Evolutionary conservation across 2,797 vertebrate species (phyloP), one percentile per base, ranked within the genome.

Genomic region (Pipistrellus pipistrellus): DNA sequence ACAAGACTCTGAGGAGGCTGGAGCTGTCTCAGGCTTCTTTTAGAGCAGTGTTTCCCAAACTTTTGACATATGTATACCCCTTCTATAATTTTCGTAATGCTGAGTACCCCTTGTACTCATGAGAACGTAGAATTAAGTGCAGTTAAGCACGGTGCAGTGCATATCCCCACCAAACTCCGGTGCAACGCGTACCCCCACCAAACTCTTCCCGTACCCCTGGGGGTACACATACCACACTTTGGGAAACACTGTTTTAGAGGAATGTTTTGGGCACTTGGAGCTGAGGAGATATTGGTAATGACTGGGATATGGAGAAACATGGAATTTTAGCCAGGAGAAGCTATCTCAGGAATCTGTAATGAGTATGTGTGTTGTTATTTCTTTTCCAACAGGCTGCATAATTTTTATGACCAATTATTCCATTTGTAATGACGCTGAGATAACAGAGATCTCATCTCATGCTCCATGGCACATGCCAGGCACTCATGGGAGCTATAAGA

Each of bases 401-500:
- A 97, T 97, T 96, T 97, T 97, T 97, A 97, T 53, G 94, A 92
- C 97, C 96, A 97, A 97, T 97, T 97, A 97, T 95, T 97, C 93
- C 93, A 97, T 97, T 97, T 97, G 97, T 97, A 97, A 97, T 41
- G 92, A 96, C 10, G 62, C 80, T 51, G 89, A 97, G 96, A 97
- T 97, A 97, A 97, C 97, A 96, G 88, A 97, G 96, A 97, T 97
- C 76, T 68, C 96, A 96, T 97, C 96, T 97, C 72, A 88, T 3
- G 87, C 95, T 96, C 83, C n/a, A 3, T 85, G 93, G 96, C 95
- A 96, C 94, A 96, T 0, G 27, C 93, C 96, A 94, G 57, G 71
- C 83, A 44, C 90, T 94, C 66, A n/a, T 9, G 82, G 85, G 48
- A 93, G 85, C 85, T 88, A 41, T 0, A 46, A 57, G 68, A 93